Conservation (phyloP, 2,797 vertebrate species). For the Salarias fasciatus region DNA sequence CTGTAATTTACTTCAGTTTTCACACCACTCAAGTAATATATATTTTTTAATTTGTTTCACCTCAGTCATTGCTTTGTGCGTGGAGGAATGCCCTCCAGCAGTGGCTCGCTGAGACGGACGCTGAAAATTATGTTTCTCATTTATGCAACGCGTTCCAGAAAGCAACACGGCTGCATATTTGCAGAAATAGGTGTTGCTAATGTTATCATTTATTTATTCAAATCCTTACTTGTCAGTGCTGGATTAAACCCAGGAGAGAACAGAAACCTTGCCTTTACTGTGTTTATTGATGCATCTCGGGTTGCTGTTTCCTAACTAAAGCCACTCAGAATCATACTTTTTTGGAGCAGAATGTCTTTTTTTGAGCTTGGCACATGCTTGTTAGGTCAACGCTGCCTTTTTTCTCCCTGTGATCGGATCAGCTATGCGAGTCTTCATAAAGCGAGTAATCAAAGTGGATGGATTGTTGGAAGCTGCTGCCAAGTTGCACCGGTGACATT, state of each 20-base stretch:
- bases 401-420: no score
- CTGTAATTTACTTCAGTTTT: slow-evolving; percentile 34
- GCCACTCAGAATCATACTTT: no score
- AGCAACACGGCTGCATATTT: slow-evolving; percentile 26
- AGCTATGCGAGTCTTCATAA: no score
- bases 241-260: slow-evolving; percentile 21
- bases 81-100: neutral
- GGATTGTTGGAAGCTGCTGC: no score
- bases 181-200: neutral
- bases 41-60: slow-evolving; percentile 45
- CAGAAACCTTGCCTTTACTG: slow-evolving; percentile 8
- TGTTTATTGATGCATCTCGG: slow-evolving; percentile 22
- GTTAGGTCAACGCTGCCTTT: no score
- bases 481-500: no score
- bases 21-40: slow-evolving; percentile 24
- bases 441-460: no score
- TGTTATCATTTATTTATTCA: neutral
- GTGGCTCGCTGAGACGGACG: slow-evolving; percentile 10
- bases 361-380: no score
- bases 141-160: slow-evolving; percentile 8
- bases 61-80: slow-evolving; percentile 25
- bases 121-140: slow-evolving; percentile 19
- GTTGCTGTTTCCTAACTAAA: no score
- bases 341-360: no score
- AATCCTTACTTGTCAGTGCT: slow-evolving; percentile 2